Evolutionary conservation across 2,888 invertebrate genomes (phyloP).

Genomic region (Ichneumoninae sp.): DNA sequence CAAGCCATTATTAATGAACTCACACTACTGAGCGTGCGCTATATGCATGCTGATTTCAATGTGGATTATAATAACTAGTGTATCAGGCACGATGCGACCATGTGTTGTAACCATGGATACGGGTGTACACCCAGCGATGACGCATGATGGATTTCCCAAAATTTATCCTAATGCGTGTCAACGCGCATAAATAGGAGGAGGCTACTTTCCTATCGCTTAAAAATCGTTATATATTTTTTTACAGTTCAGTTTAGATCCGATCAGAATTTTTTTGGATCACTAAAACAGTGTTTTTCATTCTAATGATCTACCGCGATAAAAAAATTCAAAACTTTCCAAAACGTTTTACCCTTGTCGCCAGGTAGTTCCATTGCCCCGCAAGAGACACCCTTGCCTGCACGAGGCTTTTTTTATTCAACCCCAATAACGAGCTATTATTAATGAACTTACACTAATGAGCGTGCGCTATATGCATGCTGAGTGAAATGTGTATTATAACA

Average conservation of each 20-base stretch:
- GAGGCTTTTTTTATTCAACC: slow-evolving; percentile 13
- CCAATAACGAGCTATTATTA: slow-evolving; percentile 48
- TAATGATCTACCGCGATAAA: too few relatives aligned
- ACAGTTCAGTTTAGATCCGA: too few relatives aligned
- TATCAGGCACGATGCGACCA: not conserved
- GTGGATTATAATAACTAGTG: slow-evolving; percentile 35
- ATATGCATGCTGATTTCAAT: slow-evolving; percentile 33
- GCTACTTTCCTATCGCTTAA: too few relatives aligned
- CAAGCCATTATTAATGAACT: slow-evolving; percentile 55
- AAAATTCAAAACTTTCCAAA: too few relatives aligned
- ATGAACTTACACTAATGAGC: slow-evolving; percentile 50
- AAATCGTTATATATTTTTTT: too few relatives aligned
- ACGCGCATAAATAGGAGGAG: too few relatives aligned
- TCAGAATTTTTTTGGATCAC: too few relatives aligned
- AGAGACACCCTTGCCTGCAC: not conserved
- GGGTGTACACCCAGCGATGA: slow-evolving; percentile 24
- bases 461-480: slow-evolving; percentile 34
- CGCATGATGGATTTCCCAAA: not conserved
- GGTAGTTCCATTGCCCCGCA: too few relatives aligned
- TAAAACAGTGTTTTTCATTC: too few relatives aligned
- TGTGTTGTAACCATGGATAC: not conserved
- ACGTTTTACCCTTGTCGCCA: too few relatives aligned
- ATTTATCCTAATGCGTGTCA: too few relatives aligned
- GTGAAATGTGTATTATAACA: slow-evolving; percentile 43
- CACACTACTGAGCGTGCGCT: slow-evolving; percentile 41